Base-by-base conservation (phyloP, 2,888 invertebrate species). In the Abscondita cerata region DNA sequence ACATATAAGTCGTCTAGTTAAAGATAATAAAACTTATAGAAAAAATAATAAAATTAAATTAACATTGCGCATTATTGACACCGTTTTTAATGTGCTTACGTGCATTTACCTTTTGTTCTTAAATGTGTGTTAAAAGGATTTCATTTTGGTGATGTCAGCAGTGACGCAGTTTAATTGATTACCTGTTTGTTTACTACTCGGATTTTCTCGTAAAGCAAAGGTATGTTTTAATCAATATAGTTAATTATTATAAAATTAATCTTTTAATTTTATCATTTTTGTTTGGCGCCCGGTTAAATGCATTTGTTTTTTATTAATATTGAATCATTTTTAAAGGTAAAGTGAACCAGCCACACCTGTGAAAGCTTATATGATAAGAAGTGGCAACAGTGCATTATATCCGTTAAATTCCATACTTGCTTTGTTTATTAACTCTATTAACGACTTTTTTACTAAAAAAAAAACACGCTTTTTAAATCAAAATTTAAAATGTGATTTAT, bases 301-400 rank as follows among this genome's bases (percentile, higher is more conserved):
- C 4, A 6, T 12, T 40, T 6, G 11, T 6, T 20, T 47, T 47
- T 6, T 47, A 19, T 20, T 47, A 13, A 47, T 25, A 48, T 6
- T 33, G 48, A 48, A 8, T 33, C 48, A 33, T 48, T 31, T 48
- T 59, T 61, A 54, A 55, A 61, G 58, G 55, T 62, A 59, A 52
- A 60, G 48, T 44, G 40, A 48, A 13, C n/a, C 41, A 62, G 71
- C 73, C 73, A 73, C 73, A 72, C 73, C 73, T 73, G 73, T 71
- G 68, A 68, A 70, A 68, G 67, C 67, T 59, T 53, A 50, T 64
- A 60, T 58, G 57, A 60, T 64, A 36, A 54, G 56, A 64, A 58
- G 46, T 67, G 73, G 73, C 73, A 73, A 71, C 72, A 58, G 64
- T 65, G 71, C 56, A 11, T 52, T 64, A 62, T 46, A 59, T 68